Base-by-base conservation (phyloP, 2,797 vertebrate species). In the Pampus argenteus region DNA sequence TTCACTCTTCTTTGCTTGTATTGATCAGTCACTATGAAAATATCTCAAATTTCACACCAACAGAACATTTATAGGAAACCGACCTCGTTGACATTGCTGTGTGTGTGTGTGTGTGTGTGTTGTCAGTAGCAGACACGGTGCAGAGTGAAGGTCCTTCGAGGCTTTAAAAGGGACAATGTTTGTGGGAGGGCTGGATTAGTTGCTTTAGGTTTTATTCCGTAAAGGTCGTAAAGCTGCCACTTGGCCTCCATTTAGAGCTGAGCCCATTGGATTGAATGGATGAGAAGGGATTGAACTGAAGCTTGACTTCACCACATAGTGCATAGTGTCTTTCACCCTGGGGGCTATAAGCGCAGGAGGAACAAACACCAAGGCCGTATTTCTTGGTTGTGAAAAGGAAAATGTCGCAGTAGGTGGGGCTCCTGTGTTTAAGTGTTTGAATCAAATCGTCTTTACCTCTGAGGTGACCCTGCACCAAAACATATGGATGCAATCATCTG, bases 141-240 rank as follows among this genome's bases (percentile, higher is more conserved):
- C 52, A 63, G 67, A 73, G 25, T 31, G 60, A 75, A 74, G 74
- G 67, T 81, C 77, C 66, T 76, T 57, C 23, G 45, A 54, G 62
- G 45, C 69, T 81, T 83, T 71, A 76, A 44, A 69, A 71, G 71
- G 74, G 56, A 74, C 78, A 3, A 14, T 56, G 84, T 88, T 87
- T 82, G 76, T 84, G 80, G 80, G 85, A 83, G 86, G 85, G 63
- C 76, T 51, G 76, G 86, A 89, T 92, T 89, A 92, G 88, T 76
- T 54, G 79, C 85, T 78, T 52, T 64, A 65, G 84, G 75, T 84
- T 89, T 90, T 86, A 90, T 92, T 86, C 86, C 80, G 71, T 64
- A 76, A 84, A 88, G 86, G 84, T 91, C 84, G 64, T 94, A 93
- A 94, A 94, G 66, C 92, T 92, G 93, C 79, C 91, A 90, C 81